These are phyloP conservation scores for Setipinna tenuifilis DNA, from an alignment of 2,797 vertebrate genomes.

Conservation along the genomic window DNA sequence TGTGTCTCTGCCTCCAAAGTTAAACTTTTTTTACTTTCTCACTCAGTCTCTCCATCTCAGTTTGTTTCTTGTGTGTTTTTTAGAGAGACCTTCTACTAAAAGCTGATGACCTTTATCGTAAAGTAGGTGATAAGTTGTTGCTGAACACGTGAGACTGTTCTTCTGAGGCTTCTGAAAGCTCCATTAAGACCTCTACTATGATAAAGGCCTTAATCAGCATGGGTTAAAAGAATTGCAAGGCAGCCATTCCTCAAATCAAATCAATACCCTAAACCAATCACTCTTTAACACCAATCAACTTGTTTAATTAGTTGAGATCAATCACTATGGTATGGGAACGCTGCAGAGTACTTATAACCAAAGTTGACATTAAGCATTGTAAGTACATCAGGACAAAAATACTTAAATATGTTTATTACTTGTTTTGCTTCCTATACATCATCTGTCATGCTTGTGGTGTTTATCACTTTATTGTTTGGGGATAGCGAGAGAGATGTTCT, in stretches of 20 bases:
- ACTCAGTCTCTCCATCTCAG: not conserved
- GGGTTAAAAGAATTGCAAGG: not conserved
- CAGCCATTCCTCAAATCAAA: not conserved
- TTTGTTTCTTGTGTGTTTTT: no score
- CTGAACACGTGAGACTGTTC: not conserved
- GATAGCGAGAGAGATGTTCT: not conserved
- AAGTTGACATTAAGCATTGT: not conserved
- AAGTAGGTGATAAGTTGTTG: not conserved
- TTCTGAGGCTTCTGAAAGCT: not conserved
- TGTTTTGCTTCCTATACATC: no score
- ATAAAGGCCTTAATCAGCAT: not conserved
- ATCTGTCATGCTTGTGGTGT: no score
- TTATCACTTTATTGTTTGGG: no score
- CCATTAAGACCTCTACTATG: not conserved
- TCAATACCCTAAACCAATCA: constrained; percentile 14
- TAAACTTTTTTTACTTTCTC: not conserved
- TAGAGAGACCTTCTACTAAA: no score
- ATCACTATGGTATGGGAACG: not conserved
- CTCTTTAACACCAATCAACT: not conserved
- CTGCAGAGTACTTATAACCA: not conserved
- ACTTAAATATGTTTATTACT: not conserved
- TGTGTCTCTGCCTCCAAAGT: not conserved
- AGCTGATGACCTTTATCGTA: no score
- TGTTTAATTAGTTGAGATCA: not conserved
- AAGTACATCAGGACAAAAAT: not conserved